These are phyloP conservation scores for Sarcophaga rosellei DNA, from an alignment of 2,888 invertebrate genomes.

Conservation along the genomic window DNA sequence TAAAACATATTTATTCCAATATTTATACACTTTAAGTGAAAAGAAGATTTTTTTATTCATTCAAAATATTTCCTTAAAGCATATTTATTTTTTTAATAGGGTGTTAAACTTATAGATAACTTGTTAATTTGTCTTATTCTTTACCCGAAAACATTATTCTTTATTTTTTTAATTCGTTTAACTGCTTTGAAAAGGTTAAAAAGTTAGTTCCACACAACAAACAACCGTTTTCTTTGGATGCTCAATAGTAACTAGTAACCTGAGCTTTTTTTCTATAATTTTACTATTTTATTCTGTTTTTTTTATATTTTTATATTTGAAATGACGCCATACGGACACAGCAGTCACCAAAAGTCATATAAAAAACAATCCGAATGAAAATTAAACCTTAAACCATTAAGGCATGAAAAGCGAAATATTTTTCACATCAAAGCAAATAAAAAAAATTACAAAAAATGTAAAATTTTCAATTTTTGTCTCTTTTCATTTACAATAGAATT, in stretches of 20 bases:
- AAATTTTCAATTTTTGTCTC: neutral
- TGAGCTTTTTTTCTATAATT: constrained; percentile 16
- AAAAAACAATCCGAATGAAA: constrained; percentile 15
- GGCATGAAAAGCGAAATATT: constrained; percentile 31
- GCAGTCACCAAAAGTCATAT: constrained; percentile 23
- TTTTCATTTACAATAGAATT: neutral
- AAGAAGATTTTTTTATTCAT: no score
- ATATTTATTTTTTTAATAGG: neutral
- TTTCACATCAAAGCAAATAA: neutral
- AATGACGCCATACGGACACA: constrained; percentile 48
- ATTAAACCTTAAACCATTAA: constrained; percentile 47
- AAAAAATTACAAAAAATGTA: neutral
- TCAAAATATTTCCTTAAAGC: neutral
- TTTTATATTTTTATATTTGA: neutral
- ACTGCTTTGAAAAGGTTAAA: neutral
- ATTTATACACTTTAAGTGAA: neutral
- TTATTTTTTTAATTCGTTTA: constrained; percentile 28
- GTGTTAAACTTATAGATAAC: neutral
- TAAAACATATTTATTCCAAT: neutral
- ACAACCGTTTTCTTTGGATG: constrained; percentile 55
- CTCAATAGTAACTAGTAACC: constrained; percentile 54
- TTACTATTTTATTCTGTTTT: neutral
- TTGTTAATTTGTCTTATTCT: neutral
- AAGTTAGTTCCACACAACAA: constrained; percentile 2
- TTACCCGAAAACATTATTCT: constrained; percentile 66